Evolutionary conservation across 2,797 vertebrate species (phyloP), one percentile per base, ranked within the genome.

Genomic region (Thaleichthys pacificus): DNA sequence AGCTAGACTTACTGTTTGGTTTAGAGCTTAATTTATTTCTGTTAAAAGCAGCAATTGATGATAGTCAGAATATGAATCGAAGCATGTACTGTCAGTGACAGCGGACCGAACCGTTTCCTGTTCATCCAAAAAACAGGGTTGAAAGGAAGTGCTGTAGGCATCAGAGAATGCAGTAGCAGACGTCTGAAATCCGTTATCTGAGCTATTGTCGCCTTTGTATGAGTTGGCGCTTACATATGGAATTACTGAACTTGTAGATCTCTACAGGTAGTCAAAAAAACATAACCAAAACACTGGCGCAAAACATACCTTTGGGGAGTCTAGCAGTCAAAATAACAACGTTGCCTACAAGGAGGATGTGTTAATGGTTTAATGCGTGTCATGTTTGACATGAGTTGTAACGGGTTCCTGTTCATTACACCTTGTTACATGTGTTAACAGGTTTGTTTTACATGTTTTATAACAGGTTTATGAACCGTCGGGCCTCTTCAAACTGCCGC

Each of bases 381-480:
- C 12, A 47, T 47, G 42, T 47, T 47, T 47, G 3, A 47, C 42
- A 14, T 47, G 42, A 47, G 0, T 47, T 14, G 42, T 47, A 3
- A 47, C 42, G 12, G 12, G 42, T 47, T 47, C 42, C 42, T 12
- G 3, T 14, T 47, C 42, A 47, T 47, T 47, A 11, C 42, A 8
- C 12, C 2, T 8, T 47, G 14, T 47, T 11, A 11, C 19, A 54
- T 6, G 51, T 1, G 19, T 56, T 3, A 47, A 47, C 42, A 42
- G 42, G 42, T 47, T 47, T 47, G 9, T 47, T 47, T 47, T 47
- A 12, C 42, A 3, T 56, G 15, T 17, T 77, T 67, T 81, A 80
- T 61, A 76, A 71, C 91, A 99, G 98, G 93, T 99, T 97, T 84
- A 99, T 99, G 98, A 99, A 99, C 95, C 94, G 95, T 81, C 93